Percentiles rank a stretch among this genome's conserved stretches.
Evolutionary conservation across 2,113 vertebrate genomes (phyloP).

Genomic region (Etheostoma cragini): DNA sequence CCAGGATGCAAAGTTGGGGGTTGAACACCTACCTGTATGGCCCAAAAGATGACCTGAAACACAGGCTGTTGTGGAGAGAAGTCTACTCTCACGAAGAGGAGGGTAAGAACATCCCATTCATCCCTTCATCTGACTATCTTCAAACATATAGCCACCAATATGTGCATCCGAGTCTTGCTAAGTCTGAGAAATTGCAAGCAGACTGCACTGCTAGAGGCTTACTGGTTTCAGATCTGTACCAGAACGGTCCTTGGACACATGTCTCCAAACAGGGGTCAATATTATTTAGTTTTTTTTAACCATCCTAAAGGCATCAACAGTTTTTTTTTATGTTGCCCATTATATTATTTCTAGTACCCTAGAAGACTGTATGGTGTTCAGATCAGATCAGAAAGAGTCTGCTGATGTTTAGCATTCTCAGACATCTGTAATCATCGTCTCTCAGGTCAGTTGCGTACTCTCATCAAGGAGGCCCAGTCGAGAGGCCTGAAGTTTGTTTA

Average conservation of each 20-base stretch:
- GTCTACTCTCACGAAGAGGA: conserved; percentile 89
- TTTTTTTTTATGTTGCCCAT: conserved; percentile 3
- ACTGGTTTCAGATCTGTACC: background rate
- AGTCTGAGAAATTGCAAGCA: background rate
- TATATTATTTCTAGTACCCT: conserved; percentile 4
- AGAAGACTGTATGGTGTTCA: background rate
- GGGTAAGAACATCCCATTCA: conserved; percentile 71
- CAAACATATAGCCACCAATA: too few relatives aligned
- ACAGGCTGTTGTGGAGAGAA: conserved; percentile 90
- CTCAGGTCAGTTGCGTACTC: conserved; percentile 83
- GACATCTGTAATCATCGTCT: background rate
- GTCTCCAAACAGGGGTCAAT: background rate
- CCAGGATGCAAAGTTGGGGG: conserved; percentile 85
- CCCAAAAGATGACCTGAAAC: conserved; percentile 91
- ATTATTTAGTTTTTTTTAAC: background rate
- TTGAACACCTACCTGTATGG: conserved; percentile 91
- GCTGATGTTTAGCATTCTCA: background rate
- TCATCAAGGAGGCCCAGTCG: conserved; percentile 82
- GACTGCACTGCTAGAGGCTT: background rate
- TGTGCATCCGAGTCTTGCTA: background rate
- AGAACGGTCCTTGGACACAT: background rate
- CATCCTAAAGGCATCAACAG: background rate
- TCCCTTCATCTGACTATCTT: background rate
- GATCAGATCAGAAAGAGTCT: background rate
- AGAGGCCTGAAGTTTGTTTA: conserved; percentile 86